Conservation (phyloP, 1,140 invertebrate species). For the Campoletis sonorensis region DNA sequence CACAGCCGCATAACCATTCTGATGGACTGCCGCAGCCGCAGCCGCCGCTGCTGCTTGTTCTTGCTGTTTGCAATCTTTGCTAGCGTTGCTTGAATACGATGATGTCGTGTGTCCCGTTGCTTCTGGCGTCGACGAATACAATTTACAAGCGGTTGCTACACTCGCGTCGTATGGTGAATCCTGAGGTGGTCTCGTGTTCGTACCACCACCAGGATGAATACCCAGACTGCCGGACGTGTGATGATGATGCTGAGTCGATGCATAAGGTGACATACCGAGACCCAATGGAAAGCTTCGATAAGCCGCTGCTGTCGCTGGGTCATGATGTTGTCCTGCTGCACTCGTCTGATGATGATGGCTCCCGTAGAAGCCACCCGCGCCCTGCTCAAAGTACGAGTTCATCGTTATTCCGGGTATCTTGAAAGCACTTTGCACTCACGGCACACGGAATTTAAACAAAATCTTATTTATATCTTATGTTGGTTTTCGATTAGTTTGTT, state of each 20-base stretch:
- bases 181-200: constrained; percentile 87
- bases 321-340: constrained; percentile 82
- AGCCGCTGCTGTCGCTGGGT: constrained; percentile 81
- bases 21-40: constrained; percentile 80
- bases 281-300: constrained; percentile 90
- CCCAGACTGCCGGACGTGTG: constrained; percentile 79
- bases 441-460: constrained; percentile 55
- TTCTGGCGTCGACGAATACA: constrained; percentile 84
- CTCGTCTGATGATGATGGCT: constrained; percentile 88
- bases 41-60: constrained; percentile 79
- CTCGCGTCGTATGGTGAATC: constrained; percentile 93
- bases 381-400: constrained; percentile 97
- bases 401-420: constrained; percentile 78
- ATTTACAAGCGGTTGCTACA: constrained; percentile 90
- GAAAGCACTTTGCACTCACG: constrained; percentile 61
- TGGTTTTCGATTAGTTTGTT: background rate
- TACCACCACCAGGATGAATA: constrained; percentile 79
- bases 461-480: background rate
- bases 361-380: constrained; percentile 89
- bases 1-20: constrained; percentile 82
- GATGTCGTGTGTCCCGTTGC: constrained; percentile 78
- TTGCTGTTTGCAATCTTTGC: constrained; percentile 81
- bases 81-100: constrained; percentile 78
- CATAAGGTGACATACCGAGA: constrained; percentile 90
- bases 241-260: constrained; percentile 85